Conservation (phyloP, 2,888 invertebrate genomes). For the Mycalesis mineus region DNA sequence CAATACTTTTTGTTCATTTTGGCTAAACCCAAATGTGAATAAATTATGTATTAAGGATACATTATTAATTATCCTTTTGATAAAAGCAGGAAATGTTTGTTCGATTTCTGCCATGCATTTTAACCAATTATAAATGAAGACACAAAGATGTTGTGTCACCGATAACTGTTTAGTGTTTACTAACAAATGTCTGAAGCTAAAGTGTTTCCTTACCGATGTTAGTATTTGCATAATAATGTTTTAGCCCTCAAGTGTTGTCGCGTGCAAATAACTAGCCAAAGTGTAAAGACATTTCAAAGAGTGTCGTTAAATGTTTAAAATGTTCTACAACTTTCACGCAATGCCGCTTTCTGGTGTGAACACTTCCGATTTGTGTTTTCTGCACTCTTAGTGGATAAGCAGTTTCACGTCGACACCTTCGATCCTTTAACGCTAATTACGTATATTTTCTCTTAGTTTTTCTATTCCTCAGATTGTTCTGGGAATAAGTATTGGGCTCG, state of each 20-base stretch:
- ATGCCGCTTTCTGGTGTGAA: constrained; percentile 20
- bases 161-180: not conserved
- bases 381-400: constrained; percentile 12
- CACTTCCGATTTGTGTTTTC: constrained; percentile 22
- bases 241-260: constrained; percentile 13
- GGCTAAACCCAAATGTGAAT: too few relatives aligned
- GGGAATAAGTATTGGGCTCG: too few relatives aligned
- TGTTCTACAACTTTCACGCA: constrained; percentile 29
- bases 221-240: not conserved
- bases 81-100: too few relatives aligned
- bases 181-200: not conserved
- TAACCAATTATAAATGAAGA: not conserved
- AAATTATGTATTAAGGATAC: too few relatives aligned
- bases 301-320: constrained; percentile 22
- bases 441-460: too few relatives aligned
- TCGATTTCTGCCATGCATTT: not conserved
- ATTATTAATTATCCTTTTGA: too few relatives aligned
- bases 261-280: constrained; percentile 13
- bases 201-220: not conserved
- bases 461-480: too few relatives aligned
- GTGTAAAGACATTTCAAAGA: constrained; percentile 17
- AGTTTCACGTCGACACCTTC: constrained; percentile 17
- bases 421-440: not conserved
- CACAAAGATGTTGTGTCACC: not conserved
- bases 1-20: too few relatives aligned